Percentiles rank a stretch among this genome's conserved stretches.
phyloP scores from a whole-genome alignment of 35 echinoderm and acorn worm species.

The Heliocidaris tuberculata region DNA sequence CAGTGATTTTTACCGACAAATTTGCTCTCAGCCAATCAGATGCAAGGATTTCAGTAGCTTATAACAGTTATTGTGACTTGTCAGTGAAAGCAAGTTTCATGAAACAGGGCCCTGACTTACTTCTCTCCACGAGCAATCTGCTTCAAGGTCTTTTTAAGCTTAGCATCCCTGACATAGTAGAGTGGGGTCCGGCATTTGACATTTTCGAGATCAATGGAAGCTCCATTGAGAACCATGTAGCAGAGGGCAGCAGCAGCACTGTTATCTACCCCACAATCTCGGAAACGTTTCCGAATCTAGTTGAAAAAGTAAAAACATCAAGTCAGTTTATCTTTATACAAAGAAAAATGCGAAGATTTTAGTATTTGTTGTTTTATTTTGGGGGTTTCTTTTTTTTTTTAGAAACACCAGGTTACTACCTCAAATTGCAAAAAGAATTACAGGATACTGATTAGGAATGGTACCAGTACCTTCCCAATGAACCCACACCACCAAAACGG shows the following conservation, averaged over 20 bases:
- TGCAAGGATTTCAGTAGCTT: too few relatives aligned
- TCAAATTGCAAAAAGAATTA: too few relatives aligned
- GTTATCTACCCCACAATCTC: not conserved
- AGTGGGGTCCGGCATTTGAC: not conserved
- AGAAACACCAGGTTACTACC: too few relatives aligned
- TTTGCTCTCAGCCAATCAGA: too few relatives aligned
- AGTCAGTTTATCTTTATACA: not conserved
- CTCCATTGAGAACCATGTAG: constrained; percentile 23
- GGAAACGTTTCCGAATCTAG: not conserved
- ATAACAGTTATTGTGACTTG: too few relatives aligned
- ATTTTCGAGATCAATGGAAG: not conserved
- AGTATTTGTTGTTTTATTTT: not conserved
- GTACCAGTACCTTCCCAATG: too few relatives aligned
- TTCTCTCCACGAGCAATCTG: not conserved
- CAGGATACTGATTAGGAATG: too few relatives aligned
- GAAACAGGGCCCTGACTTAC: too few relatives aligned
- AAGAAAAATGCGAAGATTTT: not conserved
- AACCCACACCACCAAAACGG: too few relatives aligned
- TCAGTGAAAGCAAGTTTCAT: too few relatives aligned
- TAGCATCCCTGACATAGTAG: not conserved
- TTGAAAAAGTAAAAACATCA: not conserved
- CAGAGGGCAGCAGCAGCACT: not conserved
- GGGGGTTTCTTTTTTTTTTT: too few relatives aligned
- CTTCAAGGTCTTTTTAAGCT: constrained; percentile 16
- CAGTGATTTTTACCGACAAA: too few relatives aligned